phyloP scores from a whole-genome alignment of 2,797 vertebrate species.

The Sylvia borin region DNA sequence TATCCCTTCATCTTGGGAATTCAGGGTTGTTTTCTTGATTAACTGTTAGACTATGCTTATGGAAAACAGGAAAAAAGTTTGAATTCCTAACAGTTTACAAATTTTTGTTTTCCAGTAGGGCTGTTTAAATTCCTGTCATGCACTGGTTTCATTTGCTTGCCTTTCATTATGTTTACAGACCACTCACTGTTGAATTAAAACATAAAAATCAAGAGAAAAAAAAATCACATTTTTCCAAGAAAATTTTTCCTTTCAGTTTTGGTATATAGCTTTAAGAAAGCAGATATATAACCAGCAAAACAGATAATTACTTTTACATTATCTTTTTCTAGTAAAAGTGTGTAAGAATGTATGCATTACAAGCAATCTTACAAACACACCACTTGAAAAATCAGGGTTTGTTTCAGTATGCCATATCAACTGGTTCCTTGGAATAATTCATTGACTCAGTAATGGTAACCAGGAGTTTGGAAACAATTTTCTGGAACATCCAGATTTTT shows the following conservation, averaged over 20 bases:
- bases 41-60: background rate
- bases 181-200: background rate
- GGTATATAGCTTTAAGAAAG: background rate
- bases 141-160: background rate
- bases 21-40: background rate
- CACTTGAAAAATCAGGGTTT: background rate
- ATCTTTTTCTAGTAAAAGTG: background rate
- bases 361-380: background rate
- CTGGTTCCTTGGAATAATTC: background rate
- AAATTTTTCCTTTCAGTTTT: background rate
- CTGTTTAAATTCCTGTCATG: background rate
- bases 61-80: background rate
- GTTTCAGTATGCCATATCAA: background rate
- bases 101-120: background rate
- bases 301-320: background rate
- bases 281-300: background rate
- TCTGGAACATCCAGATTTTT: background rate
- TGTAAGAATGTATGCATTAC: background rate
- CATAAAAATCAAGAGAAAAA: background rate
- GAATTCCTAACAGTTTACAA: background rate
- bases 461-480: background rate
- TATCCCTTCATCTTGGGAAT: background rate
- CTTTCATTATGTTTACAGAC: background rate
- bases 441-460: background rate
- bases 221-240: background rate